Conservation (phyloP, 1,140 invertebrate genomes). For the Ruditapes philippinarum region DNA sequence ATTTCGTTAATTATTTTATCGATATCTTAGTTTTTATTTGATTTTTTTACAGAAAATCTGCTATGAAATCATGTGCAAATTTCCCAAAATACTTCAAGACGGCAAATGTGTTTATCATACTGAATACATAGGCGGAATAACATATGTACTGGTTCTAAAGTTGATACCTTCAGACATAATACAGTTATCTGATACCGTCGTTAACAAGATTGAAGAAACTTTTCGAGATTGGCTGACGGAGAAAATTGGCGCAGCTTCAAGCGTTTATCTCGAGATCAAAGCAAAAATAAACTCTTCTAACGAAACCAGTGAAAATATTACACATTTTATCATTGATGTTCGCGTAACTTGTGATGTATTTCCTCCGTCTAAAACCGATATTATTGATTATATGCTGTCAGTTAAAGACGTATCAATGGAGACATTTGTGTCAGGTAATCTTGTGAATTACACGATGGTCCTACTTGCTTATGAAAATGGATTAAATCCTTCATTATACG, state of each 20-base stretch:
- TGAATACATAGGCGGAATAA: slow-evolving; percentile 3
- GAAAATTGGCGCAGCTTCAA: background rate
- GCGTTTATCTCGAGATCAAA: background rate
- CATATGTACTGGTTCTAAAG: slow-evolving; percentile 2
- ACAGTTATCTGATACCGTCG: no score
- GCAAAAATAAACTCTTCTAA: background rate
- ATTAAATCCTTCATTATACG: background rate
- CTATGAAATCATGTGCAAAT: background rate
- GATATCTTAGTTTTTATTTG: no score
- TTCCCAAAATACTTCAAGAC: slow-evolving; percentile 10
- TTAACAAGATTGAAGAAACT: background rate
- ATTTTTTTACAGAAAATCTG: slow-evolving; percentile 18
- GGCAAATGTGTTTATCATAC: slow-evolving; percentile 9
- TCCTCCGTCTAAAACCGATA: background rate
- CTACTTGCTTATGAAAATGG: background rate
- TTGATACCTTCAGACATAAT: background rate
- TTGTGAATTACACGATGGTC: background rate
- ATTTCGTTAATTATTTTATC: no score
- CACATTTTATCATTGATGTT: background rate
- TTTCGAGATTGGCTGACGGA: background rate
- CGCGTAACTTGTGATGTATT: background rate
- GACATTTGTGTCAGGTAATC: background rate
- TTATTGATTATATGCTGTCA: background rate
- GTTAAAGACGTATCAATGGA: background rate
- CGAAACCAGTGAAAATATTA: background rate